Conservation (phyloP, 2,888 invertebrate genomes). For the Hydropsyche betteni region DNA sequence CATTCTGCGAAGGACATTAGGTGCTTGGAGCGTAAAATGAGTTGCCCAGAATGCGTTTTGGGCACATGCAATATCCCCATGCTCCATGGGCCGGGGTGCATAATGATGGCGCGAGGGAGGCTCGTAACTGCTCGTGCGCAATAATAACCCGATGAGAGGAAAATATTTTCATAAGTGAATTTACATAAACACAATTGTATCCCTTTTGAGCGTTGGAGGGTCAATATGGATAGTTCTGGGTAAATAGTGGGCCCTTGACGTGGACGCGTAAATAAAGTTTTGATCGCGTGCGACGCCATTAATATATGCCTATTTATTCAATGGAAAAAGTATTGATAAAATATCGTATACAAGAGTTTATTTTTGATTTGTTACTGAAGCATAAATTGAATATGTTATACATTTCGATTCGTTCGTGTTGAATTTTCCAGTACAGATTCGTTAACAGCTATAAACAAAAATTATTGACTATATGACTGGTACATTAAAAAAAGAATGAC, state of each 20-base stretch:
- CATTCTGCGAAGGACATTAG: slow-evolving; percentile 44
- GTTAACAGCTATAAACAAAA: not conserved
- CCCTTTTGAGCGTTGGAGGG: slow-evolving; percentile 9
- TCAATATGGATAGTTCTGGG: not conserved
- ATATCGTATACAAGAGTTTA: too few species aligned
- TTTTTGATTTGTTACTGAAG: not conserved
- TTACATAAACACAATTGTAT: slow-evolving; percentile 49
- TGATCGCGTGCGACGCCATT: slow-evolving; percentile 2
- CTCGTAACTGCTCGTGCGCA: slow-evolving; percentile 47
- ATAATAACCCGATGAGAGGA: slow-evolving; percentile 44
- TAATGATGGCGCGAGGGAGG: slow-evolving; percentile 40
- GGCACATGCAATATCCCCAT: not conserved
- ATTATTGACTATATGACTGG: too few species aligned
- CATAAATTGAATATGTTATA: not conserved
- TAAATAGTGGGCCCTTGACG: slow-evolving; percentile 9
- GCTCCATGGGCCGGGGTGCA: slow-evolving; percentile 4
- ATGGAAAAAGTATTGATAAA: too few species aligned
- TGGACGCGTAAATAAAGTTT: not conserved
- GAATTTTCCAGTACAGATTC: not conserved
- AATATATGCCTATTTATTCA: too few species aligned
- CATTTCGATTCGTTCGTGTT: not conserved
- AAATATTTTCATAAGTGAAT: slow-evolving; percentile 51
- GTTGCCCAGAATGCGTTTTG: slow-evolving; percentile 46
- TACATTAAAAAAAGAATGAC: too few species aligned
- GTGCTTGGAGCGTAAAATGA: slow-evolving; percentile 50